A percentile compares a stretch with the other conserved stretches of the same genome.
phyloP scores from a whole-genome alignment of 2,113 vertebrate species.

The Marmota flaviventris region DNA sequence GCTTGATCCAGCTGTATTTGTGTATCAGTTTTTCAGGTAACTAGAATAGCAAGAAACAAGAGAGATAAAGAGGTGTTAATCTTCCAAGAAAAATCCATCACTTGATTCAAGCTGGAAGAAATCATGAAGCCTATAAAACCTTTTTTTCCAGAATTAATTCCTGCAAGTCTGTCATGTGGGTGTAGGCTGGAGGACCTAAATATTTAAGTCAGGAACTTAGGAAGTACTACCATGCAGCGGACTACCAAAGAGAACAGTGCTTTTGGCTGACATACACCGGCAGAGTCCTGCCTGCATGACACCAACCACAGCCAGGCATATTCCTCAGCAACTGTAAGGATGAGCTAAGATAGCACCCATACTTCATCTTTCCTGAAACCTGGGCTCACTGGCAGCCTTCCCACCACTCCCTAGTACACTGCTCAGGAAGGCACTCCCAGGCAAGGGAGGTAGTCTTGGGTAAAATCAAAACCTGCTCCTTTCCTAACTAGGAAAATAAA shows the following conservation, averaged over 20 bases:
- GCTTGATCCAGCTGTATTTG: conserved; percentile 91
- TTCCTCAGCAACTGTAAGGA: no score
- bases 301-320: background rate
- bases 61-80: conserved; percentile 60
- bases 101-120: background rate
- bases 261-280: background rate
- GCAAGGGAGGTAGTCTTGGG: background rate
- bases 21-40: conserved; percentile 91
- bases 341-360: background rate
- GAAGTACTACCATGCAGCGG: background rate
- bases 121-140: background rate
- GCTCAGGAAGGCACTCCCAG: background rate
- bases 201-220: background rate
- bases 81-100: background rate
- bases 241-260: background rate
- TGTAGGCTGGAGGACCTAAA: background rate
- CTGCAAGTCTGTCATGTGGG: background rate
- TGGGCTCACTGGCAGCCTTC: background rate
- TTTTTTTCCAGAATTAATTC: background rate
- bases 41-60: conserved; percentile 86
- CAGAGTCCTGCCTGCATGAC: no score
- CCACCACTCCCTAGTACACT: background rate
- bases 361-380: background rate
- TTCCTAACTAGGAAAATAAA: background rate
- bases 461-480: background rate